Evolutionary conservation across 2,888 invertebrate genomes (phyloP).

Genomic region (Terebella lapidaria): DNA sequence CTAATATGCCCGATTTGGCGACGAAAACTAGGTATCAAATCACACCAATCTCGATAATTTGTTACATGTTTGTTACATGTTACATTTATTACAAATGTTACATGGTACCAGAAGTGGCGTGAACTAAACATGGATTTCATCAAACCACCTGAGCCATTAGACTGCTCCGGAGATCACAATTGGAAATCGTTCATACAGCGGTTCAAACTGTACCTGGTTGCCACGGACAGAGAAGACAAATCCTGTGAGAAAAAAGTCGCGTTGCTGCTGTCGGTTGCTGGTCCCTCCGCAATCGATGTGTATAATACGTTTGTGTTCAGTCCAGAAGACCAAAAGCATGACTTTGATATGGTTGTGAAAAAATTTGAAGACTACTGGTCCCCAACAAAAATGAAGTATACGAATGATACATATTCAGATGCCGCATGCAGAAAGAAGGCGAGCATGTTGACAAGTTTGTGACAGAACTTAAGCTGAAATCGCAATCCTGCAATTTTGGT

Average conservation of each 20-base stretch:
- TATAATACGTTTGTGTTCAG: background rate
- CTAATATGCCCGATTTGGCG: too few relatives aligned
- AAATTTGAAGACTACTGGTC: constrained; percentile 2
- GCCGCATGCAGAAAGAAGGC: background rate
- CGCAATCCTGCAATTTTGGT: background rate
- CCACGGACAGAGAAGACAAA: background rate
- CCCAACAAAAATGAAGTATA: background rate
- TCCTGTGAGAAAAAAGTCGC: background rate
- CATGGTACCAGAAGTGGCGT: background rate
- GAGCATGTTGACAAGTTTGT: background rate
- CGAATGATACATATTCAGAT: background rate
- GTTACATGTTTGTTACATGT: too few relatives aligned
- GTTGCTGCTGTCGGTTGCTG: background rate
- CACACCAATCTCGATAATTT: too few relatives aligned
- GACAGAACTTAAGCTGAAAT: background rate
- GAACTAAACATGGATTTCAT: background rate
- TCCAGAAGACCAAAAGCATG: background rate
- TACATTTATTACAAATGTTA: too few relatives aligned
- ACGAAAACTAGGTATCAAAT: too few relatives aligned
- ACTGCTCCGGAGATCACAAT: background rate
- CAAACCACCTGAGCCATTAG: background rate
- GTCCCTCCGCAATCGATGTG: background rate
- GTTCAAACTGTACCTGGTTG: background rate
- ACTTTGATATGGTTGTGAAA: background rate
- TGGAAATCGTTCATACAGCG: background rate